Conservation (phyloP, 2,113 vertebrate species). For the Falco punctatus region DNA sequence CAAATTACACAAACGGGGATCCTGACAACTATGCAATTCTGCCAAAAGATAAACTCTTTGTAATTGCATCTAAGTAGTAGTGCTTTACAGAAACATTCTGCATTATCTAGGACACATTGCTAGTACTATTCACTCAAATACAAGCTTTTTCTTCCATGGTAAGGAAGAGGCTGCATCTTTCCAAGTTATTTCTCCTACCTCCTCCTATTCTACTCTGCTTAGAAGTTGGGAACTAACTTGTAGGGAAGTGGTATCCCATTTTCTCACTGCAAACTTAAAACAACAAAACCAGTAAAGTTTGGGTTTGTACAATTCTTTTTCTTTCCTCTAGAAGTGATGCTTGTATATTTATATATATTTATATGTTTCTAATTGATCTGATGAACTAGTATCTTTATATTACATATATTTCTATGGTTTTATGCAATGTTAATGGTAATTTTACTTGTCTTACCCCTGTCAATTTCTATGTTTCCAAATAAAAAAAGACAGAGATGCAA, state of each 20-base stretch:
- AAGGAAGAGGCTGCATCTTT: background rate
- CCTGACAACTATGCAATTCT: background rate
- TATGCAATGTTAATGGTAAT: no score
- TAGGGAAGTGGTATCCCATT: background rate
- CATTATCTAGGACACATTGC: background rate
- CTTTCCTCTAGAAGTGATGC: background rate
- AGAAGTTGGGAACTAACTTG: background rate
- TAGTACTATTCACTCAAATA: background rate
- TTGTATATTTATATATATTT: background rate
- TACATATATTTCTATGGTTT: no score
- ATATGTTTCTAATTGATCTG: background rate
- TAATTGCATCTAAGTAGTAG: background rate
- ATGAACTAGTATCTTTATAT: no score
- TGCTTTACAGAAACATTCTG: background rate
- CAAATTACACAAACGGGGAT: background rate
- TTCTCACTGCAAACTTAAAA: background rate
- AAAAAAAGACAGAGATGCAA: background rate
- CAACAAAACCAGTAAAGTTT: background rate
- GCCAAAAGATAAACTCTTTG: background rate
- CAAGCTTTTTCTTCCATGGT: background rate
- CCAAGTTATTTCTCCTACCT: background rate
- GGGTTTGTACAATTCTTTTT: background rate
- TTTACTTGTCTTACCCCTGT: no score
- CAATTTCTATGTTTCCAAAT: background rate
- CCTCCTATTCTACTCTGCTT: background rate